Conservation (phyloP, 2,113 vertebrate species). For the Oryzias woworae region DNA sequence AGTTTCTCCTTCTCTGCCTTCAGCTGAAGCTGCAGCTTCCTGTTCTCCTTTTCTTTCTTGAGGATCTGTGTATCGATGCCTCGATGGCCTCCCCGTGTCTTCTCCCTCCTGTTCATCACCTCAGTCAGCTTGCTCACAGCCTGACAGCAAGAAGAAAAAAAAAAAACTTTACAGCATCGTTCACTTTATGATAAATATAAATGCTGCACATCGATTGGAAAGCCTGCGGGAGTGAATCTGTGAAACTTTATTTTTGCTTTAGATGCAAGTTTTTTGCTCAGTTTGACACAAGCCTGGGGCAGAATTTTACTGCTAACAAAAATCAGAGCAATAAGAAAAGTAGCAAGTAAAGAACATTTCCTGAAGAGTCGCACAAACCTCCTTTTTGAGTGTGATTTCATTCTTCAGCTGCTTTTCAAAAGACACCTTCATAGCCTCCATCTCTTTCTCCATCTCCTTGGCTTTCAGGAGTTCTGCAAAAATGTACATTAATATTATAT, state of each 20-base stretch:
- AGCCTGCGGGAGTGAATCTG: constrained; percentile 12
- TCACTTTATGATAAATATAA: constrained; percentile 14
- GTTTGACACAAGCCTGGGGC: constrained; percentile 46
- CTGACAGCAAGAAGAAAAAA: constrained; percentile 59
- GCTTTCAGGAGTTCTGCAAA: constrained; percentile 81
- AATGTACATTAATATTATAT: constrained; percentile 17
- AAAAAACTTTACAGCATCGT: constrained; percentile 3
- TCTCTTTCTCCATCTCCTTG: constrained; percentile 82
- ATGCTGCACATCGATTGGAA: constrained; percentile 1
- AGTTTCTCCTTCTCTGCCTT: constrained; percentile 91
- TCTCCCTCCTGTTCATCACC: constrained; percentile 91
- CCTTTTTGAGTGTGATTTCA: constrained; percentile 94
- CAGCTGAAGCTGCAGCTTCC: constrained; percentile 93
- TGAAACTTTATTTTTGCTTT: not conserved
- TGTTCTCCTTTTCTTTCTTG: constrained; percentile 93
- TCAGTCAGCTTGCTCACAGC: constrained; percentile 96
- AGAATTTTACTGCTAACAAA: constrained; percentile 28
- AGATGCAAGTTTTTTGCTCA: constrained; percentile 24
- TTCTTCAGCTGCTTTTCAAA: constrained; percentile 89
- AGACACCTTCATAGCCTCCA: constrained; percentile 78
- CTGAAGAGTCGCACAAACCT: constrained; percentile 76
- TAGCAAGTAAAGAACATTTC: not conserved
- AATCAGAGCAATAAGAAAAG: constrained; percentile 16
- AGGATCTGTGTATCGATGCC: constrained; percentile 86
- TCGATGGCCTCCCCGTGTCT: constrained; percentile 64